A percentile compares a stretch with the other conserved stretches of the same genome.
These are phyloP conservation scores for Oceanites oceanicus DNA, from an alignment of 2,113 vertebrate genomes.

Conservation along the genomic window DNA sequence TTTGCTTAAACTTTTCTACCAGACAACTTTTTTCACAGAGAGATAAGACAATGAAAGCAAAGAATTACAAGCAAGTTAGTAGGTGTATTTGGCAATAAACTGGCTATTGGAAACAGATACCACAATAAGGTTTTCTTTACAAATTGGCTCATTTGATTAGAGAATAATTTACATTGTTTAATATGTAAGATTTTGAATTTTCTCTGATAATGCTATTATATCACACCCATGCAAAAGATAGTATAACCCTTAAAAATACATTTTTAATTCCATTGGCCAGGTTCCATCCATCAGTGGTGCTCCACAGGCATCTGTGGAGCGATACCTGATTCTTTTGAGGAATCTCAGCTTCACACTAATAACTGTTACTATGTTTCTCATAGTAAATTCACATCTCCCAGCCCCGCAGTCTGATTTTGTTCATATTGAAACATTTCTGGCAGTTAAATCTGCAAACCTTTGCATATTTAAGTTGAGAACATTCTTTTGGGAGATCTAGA, in stretches of 20 bases:
- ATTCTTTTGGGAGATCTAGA: background rate
- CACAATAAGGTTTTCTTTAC: background rate
- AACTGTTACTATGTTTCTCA: background rate
- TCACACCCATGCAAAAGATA: background rate
- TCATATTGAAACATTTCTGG: background rate
- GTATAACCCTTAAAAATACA: background rate
- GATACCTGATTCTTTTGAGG: background rate
- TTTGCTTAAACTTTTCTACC: background rate
- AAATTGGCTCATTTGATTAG: background rate
- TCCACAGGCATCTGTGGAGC: background rate
- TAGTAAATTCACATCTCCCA: background rate
- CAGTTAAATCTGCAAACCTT: background rate
- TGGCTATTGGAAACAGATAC: background rate
- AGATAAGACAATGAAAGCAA: background rate
- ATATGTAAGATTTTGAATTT: background rate
- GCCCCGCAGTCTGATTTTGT: background rate
- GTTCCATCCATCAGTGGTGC: background rate
- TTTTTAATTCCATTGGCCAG: background rate
- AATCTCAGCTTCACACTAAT: background rate
- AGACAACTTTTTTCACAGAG: background rate
- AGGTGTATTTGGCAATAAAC: background rate
- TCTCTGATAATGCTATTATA: background rate
- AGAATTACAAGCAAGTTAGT: background rate
- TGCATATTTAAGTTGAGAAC: background rate
- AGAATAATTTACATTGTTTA: background rate